These are phyloP conservation scores for Leptopilina drosophilae DNA, from an alignment of 2,888 invertebrate genomes.

Conservation along the genomic window DNA sequence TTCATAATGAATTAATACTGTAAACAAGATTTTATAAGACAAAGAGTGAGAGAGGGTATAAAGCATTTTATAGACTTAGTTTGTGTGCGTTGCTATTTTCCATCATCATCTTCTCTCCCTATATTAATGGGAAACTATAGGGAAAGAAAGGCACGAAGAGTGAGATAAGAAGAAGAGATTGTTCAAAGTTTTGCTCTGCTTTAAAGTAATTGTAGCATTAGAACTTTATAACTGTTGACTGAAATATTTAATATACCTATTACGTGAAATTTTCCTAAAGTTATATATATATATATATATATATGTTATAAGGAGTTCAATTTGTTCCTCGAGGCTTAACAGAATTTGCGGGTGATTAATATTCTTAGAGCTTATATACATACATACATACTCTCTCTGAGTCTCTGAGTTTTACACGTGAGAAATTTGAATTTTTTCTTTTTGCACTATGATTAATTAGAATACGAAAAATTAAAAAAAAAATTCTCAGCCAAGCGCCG, in stretches of 20 bases:
- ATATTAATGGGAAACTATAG: not conserved
- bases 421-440: too few species aligned
- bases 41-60: not conserved
- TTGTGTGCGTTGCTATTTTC: not conserved
- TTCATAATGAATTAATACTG: too few species aligned
- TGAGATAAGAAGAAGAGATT: not conserved
- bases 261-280: conserved; percentile 17
- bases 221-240: conserved; percentile 17
- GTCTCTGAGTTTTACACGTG: too few species aligned
- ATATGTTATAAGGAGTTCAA: conserved; percentile 7
- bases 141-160: not conserved
- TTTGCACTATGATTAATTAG: too few species aligned
- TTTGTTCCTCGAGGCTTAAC: conserved; percentile 27
- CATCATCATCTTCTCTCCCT: not conserved
- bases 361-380: conserved; percentile 19
- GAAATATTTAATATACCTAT: conserved; percentile 18
- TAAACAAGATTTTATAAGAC: not conserved
- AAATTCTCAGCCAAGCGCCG: too few species aligned
- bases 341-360: conserved; percentile 28
- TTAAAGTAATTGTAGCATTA: not conserved
- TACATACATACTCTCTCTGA: too few species aligned
- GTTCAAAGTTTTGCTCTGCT: not conserved
- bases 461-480: too few species aligned
- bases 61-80: not conserved
- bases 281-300: not conserved